Evolutionary conservation across 92 coral and sea anemone species (phyloP).

Genomic region (Pocillopora meandrina): DNA sequence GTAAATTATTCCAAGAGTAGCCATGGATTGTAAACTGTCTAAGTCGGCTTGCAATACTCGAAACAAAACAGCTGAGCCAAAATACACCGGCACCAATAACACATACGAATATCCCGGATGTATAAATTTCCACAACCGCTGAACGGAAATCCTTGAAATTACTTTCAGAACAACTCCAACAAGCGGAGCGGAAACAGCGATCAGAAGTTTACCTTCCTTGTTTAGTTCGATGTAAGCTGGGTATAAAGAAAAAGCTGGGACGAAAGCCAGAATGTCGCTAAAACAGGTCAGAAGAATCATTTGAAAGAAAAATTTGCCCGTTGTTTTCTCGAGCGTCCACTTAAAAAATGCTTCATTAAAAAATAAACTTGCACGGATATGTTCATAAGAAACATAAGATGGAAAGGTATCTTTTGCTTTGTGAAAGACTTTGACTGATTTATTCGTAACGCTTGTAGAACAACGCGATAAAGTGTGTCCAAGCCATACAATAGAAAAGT

Average conservation of each 20-base stretch:
- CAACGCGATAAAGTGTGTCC: neutral
- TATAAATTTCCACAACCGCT: conserved; percentile 2
- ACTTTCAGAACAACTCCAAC: neutral
- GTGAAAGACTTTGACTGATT: neutral
- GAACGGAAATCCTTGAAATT: conserved; percentile 5
- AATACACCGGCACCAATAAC: neutral
- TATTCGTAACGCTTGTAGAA: neutral
- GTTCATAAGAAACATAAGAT: neutral
- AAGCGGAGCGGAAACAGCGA: conserved; percentile 18
- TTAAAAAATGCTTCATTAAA: neutral
- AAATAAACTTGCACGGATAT: neutral
- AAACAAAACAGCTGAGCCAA: neutral
- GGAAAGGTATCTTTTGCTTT: neutral
- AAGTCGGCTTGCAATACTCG: neutral
- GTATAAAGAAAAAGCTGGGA: neutral
- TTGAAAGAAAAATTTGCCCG: neutral
- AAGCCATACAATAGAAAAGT: neutral
- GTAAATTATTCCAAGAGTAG: conserved; percentile 33
- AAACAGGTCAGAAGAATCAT: neutral
- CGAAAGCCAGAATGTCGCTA: neutral
- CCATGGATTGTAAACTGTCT: conserved; percentile 16
- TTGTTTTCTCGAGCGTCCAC: neutral
- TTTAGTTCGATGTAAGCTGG: neutral
- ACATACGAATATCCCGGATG: too few species aligned
- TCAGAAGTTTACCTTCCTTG: conserved; percentile 6